A percentile compares a stretch with the other conserved stretches of the same genome.
phyloP scores from a whole-genome alignment of 2,797 vertebrate species.

The Trachurus trachurus region DNA sequence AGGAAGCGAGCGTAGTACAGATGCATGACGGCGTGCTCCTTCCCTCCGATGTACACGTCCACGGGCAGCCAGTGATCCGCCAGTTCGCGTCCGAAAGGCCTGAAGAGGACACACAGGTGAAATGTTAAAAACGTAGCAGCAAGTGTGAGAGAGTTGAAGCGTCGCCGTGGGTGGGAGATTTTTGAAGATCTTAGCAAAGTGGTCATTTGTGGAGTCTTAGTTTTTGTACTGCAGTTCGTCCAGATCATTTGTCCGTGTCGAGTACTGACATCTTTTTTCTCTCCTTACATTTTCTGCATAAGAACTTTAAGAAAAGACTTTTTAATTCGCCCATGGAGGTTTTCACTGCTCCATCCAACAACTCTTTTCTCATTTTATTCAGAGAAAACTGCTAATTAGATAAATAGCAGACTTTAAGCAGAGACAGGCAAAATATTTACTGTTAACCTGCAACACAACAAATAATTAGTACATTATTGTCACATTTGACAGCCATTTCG shows the following conservation, averaged over 20 bases:
- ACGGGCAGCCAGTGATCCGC: conserved; percentile 97
- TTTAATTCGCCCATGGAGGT: not conserved
- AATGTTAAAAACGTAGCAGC: not conserved
- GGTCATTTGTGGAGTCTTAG: not conserved
- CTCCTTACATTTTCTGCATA: not conserved
- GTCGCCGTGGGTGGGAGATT: not conserved
- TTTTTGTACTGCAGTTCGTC: not conserved
- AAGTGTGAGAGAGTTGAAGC: not conserved
- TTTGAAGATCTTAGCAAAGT: not conserved
- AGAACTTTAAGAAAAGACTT: not conserved
- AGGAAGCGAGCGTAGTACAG: conserved; percentile 97
- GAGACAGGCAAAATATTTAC: too few species aligned
- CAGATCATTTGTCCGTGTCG: not conserved
- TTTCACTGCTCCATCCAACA: not conserved
- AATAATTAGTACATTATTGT: too few species aligned
- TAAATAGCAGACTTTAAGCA: not conserved
- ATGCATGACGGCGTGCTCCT: conserved; percentile 98
- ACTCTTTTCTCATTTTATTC: not conserved
- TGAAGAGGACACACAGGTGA: conserved; percentile 58
- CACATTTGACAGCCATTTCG: too few species aligned
- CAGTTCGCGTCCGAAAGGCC: conserved; percentile 88
- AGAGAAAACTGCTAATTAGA: not conserved
- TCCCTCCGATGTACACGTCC: conserved; percentile 96
- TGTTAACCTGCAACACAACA: too few species aligned
- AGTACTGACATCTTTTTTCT: not conserved